Evolutionary conservation across 2,113 vertebrate genomes (phyloP).

Genomic region (Heterochromis multidens): DNA sequence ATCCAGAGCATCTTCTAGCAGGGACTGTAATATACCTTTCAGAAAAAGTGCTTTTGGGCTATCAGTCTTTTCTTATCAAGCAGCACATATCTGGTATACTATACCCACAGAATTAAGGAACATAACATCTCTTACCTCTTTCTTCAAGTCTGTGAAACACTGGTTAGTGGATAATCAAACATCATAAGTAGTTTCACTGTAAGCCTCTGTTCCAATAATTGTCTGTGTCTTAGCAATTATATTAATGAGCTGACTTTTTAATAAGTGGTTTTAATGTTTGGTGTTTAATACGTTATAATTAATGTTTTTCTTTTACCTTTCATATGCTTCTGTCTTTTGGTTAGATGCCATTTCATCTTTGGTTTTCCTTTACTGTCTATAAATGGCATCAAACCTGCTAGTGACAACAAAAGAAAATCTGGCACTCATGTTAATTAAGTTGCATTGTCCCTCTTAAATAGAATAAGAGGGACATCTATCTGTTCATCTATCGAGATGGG

Average conservation of each 20-base stretch:
- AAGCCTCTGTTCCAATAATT: background rate
- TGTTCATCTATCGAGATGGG: too few species aligned
- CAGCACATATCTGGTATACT: background rate
- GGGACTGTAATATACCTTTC: too few species aligned
- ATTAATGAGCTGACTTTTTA: background rate
- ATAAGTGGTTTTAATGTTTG: background rate
- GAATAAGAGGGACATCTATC: too few species aligned
- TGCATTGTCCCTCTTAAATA: background rate
- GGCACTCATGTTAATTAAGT: background rate
- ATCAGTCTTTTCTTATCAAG: background rate
- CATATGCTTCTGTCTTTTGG: background rate
- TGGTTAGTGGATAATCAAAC: background rate
- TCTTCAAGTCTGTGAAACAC: background rate
- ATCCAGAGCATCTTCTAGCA: background rate
- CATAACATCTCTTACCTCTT: background rate
- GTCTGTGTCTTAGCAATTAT: background rate
- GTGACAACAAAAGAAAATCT: background rate
- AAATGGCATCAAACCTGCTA: background rate
- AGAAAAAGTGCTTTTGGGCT: background rate
- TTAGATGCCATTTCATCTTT: background rate
- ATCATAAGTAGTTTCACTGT: background rate
- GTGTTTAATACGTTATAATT: background rate
- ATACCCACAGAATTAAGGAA: background rate
- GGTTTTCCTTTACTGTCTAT: background rate
- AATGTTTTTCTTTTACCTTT: background rate